Evolutionary conservation across 2,797 vertebrate genomes (phyloP).

Genomic region (Lutjanus argentimaculatus): DNA sequence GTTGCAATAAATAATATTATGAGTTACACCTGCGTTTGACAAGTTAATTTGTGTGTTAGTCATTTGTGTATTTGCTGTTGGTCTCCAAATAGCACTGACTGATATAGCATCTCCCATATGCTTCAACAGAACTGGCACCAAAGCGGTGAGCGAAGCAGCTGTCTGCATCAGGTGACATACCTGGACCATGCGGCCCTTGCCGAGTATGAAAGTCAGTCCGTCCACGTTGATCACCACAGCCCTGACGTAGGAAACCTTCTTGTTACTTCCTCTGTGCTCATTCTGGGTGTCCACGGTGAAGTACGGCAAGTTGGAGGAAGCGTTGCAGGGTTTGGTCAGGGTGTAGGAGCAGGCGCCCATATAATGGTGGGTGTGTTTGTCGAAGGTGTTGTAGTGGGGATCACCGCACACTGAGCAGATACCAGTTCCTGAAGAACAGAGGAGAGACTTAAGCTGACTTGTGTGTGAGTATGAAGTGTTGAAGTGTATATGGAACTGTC

Average conservation of each 20-base stretch:
- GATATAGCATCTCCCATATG: no score
- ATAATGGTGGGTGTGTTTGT: constrained; percentile 88
- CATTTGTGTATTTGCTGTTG: no score
- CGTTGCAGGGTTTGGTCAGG: constrained; percentile 85
- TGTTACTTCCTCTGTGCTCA: constrained; percentile 89
- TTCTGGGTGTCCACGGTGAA: constrained; percentile 91
- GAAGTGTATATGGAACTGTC: no score
- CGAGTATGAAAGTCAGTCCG: constrained; percentile 80
- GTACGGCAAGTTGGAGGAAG: constrained; percentile 79
- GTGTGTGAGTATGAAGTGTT: background rate
- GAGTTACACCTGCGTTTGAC: background rate
- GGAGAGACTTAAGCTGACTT: background rate
- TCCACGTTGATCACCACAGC: constrained; percentile 86
- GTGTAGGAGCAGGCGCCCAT: constrained; percentile 94
- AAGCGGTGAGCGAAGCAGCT: background rate
- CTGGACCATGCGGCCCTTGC: constrained; percentile 88
- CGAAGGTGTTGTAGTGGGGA: constrained; percentile 92
- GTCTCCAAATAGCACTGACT: no score
- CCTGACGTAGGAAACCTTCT: constrained; percentile 89
- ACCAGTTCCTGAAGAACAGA: constrained; percentile 70
- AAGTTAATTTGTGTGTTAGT: no score
- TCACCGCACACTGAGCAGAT: constrained; percentile 91
- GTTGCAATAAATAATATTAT: background rate
- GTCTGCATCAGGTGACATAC: constrained; percentile 72
- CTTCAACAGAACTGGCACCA: no score